Evolutionary conservation across 1,140 invertebrate genomes (phyloP), one percentile per base, ranked within the genome.

Genomic region (Oryzaephilus surinamensis): DNA sequence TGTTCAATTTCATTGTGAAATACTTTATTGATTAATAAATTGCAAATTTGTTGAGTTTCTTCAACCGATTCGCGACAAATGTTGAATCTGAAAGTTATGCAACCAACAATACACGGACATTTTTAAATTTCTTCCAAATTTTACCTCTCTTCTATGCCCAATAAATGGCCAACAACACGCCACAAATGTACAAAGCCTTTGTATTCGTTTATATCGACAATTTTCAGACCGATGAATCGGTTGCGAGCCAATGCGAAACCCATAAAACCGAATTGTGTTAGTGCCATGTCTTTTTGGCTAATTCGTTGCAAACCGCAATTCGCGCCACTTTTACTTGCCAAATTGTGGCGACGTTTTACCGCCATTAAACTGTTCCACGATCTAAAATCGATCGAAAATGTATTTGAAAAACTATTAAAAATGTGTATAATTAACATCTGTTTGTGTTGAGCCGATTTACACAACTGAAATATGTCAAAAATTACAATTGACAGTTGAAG

Each of bases 201-300:
- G n/a, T 81, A 51, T 33, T 83, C 79, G 15, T 76, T 67, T 6
- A 65, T 48, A 14, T 64, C 67, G 3, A 56, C 52, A 8, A 66
- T 28, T 2, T 56, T 46, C 2, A 89, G 62, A 1, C 84, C 81
- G 17, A 88, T 66, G 17, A 71, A 58, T 29, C 78, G 61, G 0
- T 79, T 73, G 26, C 74, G 73, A 3, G 84, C 43, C 0, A 89
- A 50, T 1, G 76, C 70, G 31, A 81, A 77, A 1, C 87, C 89
- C 46, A 93, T 77, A 52, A 95, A 94, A 6, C 83, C 84, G 49
- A 86, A 89, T 55, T 85, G 84, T 0, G 90, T 89, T 1, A 91
- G 50, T 0, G 77, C 78, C 73, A 94, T 76, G 46, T 92, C 87
- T 41, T 77, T 71, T 60, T 95, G 90, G 0, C 73, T 75, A 10